Evolutionary conservation across 2,797 vertebrate genomes (phyloP).

Genomic region (Cyprinodon diabolis): DNA sequence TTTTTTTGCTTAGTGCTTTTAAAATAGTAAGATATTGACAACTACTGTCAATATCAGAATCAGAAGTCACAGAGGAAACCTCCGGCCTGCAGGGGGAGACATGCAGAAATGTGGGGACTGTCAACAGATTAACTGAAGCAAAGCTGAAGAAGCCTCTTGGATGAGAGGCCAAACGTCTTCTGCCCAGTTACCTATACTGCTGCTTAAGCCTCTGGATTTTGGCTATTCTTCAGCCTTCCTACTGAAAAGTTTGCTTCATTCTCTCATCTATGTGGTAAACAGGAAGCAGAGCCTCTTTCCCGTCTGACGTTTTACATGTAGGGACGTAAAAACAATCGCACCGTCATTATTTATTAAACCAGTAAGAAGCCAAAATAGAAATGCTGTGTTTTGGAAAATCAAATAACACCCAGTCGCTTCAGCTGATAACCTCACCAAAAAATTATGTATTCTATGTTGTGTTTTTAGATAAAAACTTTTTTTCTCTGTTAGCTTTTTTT

Average conservation of each 20-base stretch:
- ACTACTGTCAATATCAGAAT: slow-evolving; percentile 16
- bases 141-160: background rate
- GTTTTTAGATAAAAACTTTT: too few relatives aligned
- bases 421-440: too few relatives aligned
- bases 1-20: slow-evolving; percentile 61
- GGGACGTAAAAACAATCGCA: background rate
- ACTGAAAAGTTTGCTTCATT: background rate
- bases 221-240: background rate
- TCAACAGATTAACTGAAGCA: slow-evolving; percentile 26
- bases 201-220: background rate
- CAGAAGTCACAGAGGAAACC: slow-evolving; percentile 47
- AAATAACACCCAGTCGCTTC: background rate
- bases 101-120: slow-evolving; percentile 66
- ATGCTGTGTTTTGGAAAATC: background rate
- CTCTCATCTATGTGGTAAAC: background rate
- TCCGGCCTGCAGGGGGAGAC: slow-evolving; percentile 67
- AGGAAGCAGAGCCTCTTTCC: background rate
- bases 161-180: too few relatives aligned
- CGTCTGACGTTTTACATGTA: background rate
- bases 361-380: background rate
- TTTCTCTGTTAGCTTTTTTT: too few relatives aligned
- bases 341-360: background rate
- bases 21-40: slow-evolving; percentile 47
- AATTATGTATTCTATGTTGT: too few relatives aligned
- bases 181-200: too few relatives aligned